These are phyloP conservation scores for Iguana delicatissima DNA, from an alignment of 2,797 vertebrate genomes.

Conservation along the genomic window DNA sequence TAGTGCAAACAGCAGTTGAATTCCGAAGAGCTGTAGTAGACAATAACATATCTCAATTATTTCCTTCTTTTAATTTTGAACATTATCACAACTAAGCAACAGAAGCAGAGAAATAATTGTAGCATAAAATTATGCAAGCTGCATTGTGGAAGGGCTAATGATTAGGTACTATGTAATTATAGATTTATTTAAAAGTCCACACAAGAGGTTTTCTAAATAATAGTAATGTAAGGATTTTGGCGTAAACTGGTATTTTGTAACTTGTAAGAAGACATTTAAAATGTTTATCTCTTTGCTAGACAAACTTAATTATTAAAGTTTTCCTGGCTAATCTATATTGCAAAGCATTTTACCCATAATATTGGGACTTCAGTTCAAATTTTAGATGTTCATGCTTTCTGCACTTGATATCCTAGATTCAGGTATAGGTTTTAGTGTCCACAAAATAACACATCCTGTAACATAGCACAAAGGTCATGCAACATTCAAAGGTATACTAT, in stretches of 20 bases:
- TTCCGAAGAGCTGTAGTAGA: no score
- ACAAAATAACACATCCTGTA: not conserved
- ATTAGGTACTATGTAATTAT: not conserved
- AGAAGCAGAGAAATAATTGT: not conserved
- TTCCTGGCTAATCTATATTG: not conserved
- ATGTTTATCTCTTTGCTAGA: not conserved
- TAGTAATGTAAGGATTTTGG: not conserved
- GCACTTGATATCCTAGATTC: not conserved
- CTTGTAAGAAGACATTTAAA: not conserved
- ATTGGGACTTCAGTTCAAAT: not conserved
- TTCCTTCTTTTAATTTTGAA: no score
- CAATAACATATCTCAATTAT: no score
- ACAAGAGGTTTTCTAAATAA: not conserved
- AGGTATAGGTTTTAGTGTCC: not conserved
- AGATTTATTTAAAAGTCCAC: not conserved
- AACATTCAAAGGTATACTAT: not conserved
- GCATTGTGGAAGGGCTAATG: not conserved
- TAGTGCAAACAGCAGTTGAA: no score
- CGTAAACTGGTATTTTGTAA: not conserved
- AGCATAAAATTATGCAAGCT: not conserved
- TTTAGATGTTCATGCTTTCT: not conserved
- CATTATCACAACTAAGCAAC: no score
- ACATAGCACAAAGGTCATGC: not conserved
- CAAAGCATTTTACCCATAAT: not conserved
- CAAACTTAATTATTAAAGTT: not conserved